Percentiles rank a stretch among this genome's conserved stretches.
Conservation (phyloP, 2,113 vertebrate genomes). For the Pelusios castaneus region DNA sequence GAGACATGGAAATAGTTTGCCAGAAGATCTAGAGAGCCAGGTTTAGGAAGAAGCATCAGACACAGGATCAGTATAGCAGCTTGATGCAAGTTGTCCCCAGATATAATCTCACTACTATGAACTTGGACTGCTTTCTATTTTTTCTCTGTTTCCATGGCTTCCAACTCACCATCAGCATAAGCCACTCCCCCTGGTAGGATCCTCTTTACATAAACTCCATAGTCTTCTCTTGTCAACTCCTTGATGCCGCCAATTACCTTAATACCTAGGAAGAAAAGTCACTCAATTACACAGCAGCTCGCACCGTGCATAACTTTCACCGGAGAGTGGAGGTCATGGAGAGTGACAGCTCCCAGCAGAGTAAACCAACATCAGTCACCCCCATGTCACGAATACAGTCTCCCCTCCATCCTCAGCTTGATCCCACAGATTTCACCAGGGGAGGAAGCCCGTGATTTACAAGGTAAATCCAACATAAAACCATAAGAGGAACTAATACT, state of each 20-base stretch:
- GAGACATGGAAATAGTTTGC: too few relatives aligned
- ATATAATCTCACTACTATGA: neutral
- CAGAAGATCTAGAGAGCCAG: neutral
- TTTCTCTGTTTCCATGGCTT: accelerated
- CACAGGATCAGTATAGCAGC: neutral
- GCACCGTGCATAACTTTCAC: accelerated
- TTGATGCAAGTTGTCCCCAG: neutral
- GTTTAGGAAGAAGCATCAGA: neutral
- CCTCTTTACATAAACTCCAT: conserved; percentile 92
- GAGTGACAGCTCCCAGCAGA: accelerated
- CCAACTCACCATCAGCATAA: conserved; percentile 81
- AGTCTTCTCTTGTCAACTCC: conserved; percentile 87
- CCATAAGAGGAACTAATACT: neutral
- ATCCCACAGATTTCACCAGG: neutral
- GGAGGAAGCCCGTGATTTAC: neutral
- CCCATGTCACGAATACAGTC: neutral
- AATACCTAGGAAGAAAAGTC: conserved; percentile 77
- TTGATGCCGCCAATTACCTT: conserved; percentile 92
- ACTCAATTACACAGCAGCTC: neutral
- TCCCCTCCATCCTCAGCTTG: neutral
- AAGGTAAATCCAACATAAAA: neutral
- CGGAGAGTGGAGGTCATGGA: accelerated
- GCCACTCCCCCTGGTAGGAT: conserved; percentile 91
- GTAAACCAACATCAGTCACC: accelerated
- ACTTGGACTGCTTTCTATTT: accelerated